A percentile compares a stretch with the other conserved stretches of the same genome.
Conservation (phyloP, 2,113 vertebrate species). For the Ploceus nigricollis region DNA sequence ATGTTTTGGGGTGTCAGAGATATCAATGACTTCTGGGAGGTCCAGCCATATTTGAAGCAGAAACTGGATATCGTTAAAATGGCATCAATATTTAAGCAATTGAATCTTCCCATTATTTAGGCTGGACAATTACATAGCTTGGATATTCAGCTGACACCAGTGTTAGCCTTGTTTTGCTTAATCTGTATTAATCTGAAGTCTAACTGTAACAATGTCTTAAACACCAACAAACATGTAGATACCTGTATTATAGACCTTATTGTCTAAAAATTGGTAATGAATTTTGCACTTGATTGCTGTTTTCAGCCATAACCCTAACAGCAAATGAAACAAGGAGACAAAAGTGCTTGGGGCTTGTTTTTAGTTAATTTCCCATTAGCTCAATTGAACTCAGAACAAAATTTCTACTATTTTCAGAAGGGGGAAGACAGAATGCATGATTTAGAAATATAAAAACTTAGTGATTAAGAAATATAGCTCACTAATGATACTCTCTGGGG, state of each 20-base stretch:
- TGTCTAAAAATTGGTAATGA: not conserved
- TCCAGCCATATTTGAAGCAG: not conserved
- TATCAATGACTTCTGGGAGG: not conserved
- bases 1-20: not conserved
- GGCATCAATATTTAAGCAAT: not conserved
- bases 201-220: not conserved
- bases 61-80: not conserved
- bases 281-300: not conserved
- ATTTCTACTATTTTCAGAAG: not conserved
- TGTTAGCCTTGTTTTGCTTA: not conserved
- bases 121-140: not conserved
- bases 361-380: not conserved
- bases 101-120: not conserved
- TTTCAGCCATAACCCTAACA: not conserved
- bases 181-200: not conserved
- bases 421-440: not conserved
- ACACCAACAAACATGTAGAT: not conserved
- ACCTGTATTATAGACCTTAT: not conserved
- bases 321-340: not conserved
- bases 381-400: not conserved
- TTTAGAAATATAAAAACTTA: not conserved
- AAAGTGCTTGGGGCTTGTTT: fast-evolving
- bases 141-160: not conserved
- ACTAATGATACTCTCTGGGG: not conserved
- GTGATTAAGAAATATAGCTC: not conserved